Base-by-base conservation (phyloP, 37 sponge, comb jelly and placozoan species). In the Cliona cf. orientalis region DNA sequence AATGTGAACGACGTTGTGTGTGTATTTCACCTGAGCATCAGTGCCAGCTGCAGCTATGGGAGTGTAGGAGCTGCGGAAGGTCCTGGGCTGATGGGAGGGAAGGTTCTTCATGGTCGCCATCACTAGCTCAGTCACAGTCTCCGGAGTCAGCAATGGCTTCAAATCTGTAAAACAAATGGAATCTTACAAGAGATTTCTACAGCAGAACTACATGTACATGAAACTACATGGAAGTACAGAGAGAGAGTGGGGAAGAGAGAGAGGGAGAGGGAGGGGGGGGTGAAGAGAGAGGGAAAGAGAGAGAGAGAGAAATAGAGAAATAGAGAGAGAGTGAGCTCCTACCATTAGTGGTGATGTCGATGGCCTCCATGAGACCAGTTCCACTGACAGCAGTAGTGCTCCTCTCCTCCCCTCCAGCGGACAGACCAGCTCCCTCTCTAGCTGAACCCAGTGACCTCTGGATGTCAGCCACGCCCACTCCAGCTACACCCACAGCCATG, bases 31-130 rank as follows among this genome's bases (percentile, higher is more conserved):
- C 84, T 86, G 90, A 53, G 86, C 74, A 6, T 89, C 85, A 63
- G 72, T 87, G 42, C 92, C 91, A 70, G 94, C 97, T 38, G 93
- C 87, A 66, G 92, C 92, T 46, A 97, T 94, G 32, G 97, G 97
- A 37, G 93, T 94, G 82, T 89, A 94, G 29, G 93, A 83, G 62
- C 83, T 77, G 2, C 70, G 59, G 68, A 97, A 97, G 35, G 69
- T 82, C 21, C 71, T 75, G 6, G 98, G 98, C 58, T 85, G 81
- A 14, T 22, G 34, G 23, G 49, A 71, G 41, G 90, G 90, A 0
- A 96, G 72, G n/a, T 74, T 69, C 49, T 62, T 56, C 76, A 96
- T 84, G 36, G 80, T 87, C 0, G 37, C 81, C 41, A 96, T 71
- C 6, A 93, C 94, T 58, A 96, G 80, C 55, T 96, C 94, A 11